A percentile compares a stretch with the other conserved stretches of the same genome.
These are phyloP conservation scores for zebrafish (Danio rerio) DNA, from an alignment of 2,113 vertebrate genomes.

Conservation along the genomic window DNA sequence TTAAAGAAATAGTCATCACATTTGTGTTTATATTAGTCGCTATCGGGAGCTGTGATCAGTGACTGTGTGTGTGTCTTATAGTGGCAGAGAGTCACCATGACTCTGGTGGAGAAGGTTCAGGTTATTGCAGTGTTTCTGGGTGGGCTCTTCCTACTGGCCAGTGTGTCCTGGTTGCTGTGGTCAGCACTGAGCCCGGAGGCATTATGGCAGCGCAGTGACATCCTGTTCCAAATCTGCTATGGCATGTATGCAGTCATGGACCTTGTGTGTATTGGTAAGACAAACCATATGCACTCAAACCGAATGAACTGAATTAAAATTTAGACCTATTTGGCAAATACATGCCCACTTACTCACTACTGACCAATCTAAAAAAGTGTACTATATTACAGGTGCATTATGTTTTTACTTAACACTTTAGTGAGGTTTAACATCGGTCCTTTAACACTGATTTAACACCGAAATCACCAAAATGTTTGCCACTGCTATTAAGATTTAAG, in stretches of 20 bases:
- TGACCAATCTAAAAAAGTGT: background rate
- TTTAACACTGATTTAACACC: too few relatives aligned
- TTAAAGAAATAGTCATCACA: background rate
- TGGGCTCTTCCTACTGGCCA: conserved; percentile 92
- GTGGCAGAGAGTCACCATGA: conserved; percentile 96
- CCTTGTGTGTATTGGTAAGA: conserved; percentile 94
- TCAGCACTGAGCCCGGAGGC: conserved; percentile 93
- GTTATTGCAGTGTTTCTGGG: conserved; percentile 95
- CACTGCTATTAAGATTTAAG: too few relatives aligned
- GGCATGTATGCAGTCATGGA: conserved; percentile 99
- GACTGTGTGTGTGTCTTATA: conserved; percentile 60
- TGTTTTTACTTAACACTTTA: background rate
- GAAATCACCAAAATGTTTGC: too few relatives aligned
- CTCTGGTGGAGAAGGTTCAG: conserved; percentile 97
- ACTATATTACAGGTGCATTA: background rate
- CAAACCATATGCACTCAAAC: too few relatives aligned
- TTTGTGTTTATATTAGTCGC: background rate
- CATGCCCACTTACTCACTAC: background rate
- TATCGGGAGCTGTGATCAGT: background rate
- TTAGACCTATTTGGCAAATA: background rate
- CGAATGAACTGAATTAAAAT: too few relatives aligned
- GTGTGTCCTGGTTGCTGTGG: conserved; percentile 96
- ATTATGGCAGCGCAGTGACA: conserved; percentile 91
- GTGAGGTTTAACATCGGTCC: background rate
- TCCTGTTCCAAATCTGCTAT: conserved; percentile 97